Evolutionary conservation across 2,888 invertebrate species (phyloP).

Genomic region (Hermaeophaga mercurialis): DNA sequence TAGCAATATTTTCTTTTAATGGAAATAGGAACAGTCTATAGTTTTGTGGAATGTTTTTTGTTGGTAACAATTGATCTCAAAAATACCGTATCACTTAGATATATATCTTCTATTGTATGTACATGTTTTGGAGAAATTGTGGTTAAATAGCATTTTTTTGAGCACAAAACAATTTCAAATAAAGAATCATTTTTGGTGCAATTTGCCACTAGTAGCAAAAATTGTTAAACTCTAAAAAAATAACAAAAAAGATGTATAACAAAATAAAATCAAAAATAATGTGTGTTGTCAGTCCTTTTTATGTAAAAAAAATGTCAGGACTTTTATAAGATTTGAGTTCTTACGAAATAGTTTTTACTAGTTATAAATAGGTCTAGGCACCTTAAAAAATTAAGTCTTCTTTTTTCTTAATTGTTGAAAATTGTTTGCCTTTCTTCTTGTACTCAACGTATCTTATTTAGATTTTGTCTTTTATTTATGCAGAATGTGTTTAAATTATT

Average conservation of each 20-base stretch:
- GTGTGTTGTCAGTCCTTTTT: constrained; percentile 5
- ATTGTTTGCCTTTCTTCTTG: constrained; percentile 7
- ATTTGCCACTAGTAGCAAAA: too few relatives aligned
- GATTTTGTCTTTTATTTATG: background rate
- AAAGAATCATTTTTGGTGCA: background rate
- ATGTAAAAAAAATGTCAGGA: background rate
- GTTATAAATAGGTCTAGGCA: constrained; percentile 25
- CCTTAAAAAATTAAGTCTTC: constrained; percentile 26
- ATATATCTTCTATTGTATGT: constrained; percentile 10
- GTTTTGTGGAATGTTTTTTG: constrained; percentile 20
- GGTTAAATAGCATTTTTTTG: constrained; percentile 1
- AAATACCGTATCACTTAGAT: constrained; percentile 16
- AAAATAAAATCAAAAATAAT: background rate
- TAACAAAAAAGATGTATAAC: background rate
- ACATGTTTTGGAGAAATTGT: constrained; percentile 2
- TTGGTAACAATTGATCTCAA: constrained; percentile 24
- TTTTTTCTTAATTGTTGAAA: constrained; percentile 21
- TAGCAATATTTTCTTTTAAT: background rate
- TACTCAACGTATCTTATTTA: constrained; percentile 7
- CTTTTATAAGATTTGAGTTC: background rate
- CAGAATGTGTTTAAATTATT: too few relatives aligned
- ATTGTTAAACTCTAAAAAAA: background rate
- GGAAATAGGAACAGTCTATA: constrained; percentile 25
- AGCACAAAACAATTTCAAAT: background rate
- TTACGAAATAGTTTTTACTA: constrained; percentile 11